phyloP scores from a whole-genome alignment of 2,888 invertebrate genomes.

The Sarcophaga subvicina region DNA sequence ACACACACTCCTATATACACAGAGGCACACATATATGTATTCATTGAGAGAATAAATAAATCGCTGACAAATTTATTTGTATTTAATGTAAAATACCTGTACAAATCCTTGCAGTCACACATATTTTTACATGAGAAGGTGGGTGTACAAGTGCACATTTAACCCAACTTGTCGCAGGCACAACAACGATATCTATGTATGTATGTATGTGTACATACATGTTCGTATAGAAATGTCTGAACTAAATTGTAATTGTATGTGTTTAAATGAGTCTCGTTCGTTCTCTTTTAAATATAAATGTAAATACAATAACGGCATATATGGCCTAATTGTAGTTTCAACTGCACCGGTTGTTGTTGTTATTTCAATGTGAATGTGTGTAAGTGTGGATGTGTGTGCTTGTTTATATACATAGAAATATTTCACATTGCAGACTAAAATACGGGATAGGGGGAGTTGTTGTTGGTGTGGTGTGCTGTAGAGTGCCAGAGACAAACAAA shows the following conservation, averaged over 20 bases:
- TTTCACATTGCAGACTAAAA: background rate
- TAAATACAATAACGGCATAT: background rate
- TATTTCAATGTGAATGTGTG: background rate
- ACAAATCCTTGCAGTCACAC: background rate
- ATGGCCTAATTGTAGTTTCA: slow-evolving; percentile 49
- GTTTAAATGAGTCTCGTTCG: background rate
- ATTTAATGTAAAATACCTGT: slow-evolving; percentile 34
- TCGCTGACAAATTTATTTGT: slow-evolving; percentile 50
- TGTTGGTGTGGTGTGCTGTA: background rate
- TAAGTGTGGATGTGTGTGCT: background rate
- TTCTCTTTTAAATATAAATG: background rate
- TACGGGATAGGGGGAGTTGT: background rate
- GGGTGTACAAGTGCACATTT: background rate
- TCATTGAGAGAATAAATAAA: slow-evolving; percentile 43
- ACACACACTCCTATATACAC: background rate
- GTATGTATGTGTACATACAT: background rate
- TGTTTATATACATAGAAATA: slow-evolving; percentile 1
- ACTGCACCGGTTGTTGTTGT: slow-evolving; percentile 6
- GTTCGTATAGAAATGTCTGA: background rate
- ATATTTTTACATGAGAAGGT: background rate
- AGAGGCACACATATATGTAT: background rate
- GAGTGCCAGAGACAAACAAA: background rate
- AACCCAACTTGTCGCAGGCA: slow-evolving; percentile 3
- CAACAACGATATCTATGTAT: background rate
- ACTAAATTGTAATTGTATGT: too few species aligned